Evolutionary conservation across 2,888 invertebrate genomes (phyloP), one percentile per base, ranked within the genome.

Genomic region (Drosophila koepferae): DNA sequence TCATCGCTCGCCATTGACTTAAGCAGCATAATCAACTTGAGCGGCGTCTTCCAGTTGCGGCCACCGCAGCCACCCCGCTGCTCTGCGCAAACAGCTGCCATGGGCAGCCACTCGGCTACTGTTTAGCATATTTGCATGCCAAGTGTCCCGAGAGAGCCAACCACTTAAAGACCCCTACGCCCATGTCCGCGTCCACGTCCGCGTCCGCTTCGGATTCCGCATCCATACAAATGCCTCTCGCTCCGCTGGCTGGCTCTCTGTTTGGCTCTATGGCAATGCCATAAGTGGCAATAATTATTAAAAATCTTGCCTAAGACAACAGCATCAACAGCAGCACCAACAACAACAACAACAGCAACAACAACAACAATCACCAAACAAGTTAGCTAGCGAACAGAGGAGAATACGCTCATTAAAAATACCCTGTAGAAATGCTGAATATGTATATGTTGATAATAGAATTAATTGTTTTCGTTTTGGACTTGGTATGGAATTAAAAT

Each of bases 281-380:
- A 87, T 91, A 91, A 91, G 91, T 91, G 91, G 91, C 90, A 91
- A 91, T 91, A 91, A 91, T 91, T 91, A 91, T 91, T 91, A 87
- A 91, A 91, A 91, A 88, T 90, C 90, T 88, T 90, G 75, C 89
- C 90, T 78, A 86, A 87, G 89, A 90, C 86, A 86, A 89, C 72
- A 76, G 64, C 56, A 48, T 31, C 49, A 40, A 48, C 58, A 59
- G 28, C 67, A 41, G 51, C 72, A 74, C 46, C 81, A 77, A 16
- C 14, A 38, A 38, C 38, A 38, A 12, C 36, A 36, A 38, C 38
- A 14, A 38, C 38, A 38, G 5, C 38, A 38, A 6, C 9, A 34
- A 34, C 34, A 34, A 56, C 64, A 87, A 70, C 75, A 88, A 71
- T 41, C 65, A 38, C 44, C 49, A 44, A 68, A 41, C 63, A 67